A percentile compares a stretch with the other conserved stretches of the same genome.
These are phyloP conservation scores for Rhizomys pruinosus DNA, from an alignment of 2,113 vertebrate genomes.

Conservation along the genomic window DNA sequence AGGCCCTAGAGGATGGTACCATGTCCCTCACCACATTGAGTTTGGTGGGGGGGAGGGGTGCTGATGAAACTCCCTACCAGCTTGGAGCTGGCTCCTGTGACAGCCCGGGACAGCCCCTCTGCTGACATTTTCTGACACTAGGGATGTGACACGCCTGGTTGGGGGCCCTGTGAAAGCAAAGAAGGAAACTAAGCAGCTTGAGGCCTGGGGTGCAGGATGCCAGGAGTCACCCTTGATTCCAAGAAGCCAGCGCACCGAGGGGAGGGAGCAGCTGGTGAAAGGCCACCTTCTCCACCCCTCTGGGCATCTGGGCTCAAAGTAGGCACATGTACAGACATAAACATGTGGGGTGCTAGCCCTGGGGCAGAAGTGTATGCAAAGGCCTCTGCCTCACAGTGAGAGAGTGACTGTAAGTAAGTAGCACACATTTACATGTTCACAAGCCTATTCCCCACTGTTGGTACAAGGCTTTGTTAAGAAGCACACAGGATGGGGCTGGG, in stretches of 20 bases:
- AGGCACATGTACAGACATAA: neutral
- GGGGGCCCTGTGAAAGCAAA: slow-evolving; percentile 34
- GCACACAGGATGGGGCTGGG: too few species aligned
- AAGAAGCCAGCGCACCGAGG: slow-evolving; percentile 78
- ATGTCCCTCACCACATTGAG: too few species aligned
- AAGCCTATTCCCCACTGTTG: neutral
- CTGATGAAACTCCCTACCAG: neutral
- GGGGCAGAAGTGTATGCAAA: neutral
- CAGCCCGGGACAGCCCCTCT: slow-evolving; percentile 70
- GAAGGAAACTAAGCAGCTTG: neutral
- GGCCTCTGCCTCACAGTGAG: neutral
- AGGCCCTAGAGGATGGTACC: accelerated
- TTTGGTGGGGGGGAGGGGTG: neutral
- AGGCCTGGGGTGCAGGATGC: neutral
- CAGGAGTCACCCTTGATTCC: slow-evolving; percentile 71
- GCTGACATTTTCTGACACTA: slow-evolving; percentile 66
- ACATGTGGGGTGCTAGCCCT: accelerated
- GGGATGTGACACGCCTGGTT: slow-evolving; percentile 35
- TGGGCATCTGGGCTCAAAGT: accelerated
- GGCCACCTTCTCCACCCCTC: neutral
- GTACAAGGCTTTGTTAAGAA: neutral
- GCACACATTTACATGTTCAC: neutral
- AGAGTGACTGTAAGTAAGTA: neutral
- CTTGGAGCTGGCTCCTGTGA: neutral
- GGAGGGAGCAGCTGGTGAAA: neutral